Evolutionary conservation across 2,113 vertebrate species (phyloP), one percentile per base, ranked within the genome.

Genomic region (Phyllostomus hastatus): DNA sequence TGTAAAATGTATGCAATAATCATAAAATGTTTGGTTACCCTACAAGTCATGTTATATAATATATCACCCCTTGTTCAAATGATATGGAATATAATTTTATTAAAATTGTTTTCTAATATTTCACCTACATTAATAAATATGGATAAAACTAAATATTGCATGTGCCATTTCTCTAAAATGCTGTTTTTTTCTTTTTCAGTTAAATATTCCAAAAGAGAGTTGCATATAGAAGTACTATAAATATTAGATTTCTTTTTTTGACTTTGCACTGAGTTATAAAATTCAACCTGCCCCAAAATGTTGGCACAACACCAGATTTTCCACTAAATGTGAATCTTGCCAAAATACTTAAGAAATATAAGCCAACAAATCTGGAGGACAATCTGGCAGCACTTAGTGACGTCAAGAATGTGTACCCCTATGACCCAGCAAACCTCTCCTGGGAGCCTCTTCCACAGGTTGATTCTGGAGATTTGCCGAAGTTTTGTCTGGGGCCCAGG

Each of bases 341-440:
- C 73, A 95, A 90, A 81, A 93, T 52, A 80, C 66, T 67, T 67
- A 79, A 82, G 89, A 90, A 95, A 88, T 73, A 73, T 11, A 96
- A 93, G 41, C 70, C 90, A 84, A 61, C 14, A 69, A 61, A 80
- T 75, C 70, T 80, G 66, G 93, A 73, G 28, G 87, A 50, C 64
- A 88, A 84, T 79, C 87, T 93, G 85, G 64, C 28, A 91, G 48
- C 75, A 73, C 28, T 91, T 95, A 82, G 31, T 86, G 69, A 70
- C 9, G 4, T 82, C 43, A 64, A 26, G 87, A 54, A 76, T 43
- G 22, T 57, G 19, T 4, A 43, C 8, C 11, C n/a, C 54, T 50
- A 0, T 64, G 59, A 50, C 50, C 76, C n/a, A 33, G 69, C 26
- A 83, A 10, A 5, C 16, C 7, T 54, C 35, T 43, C 59, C 73